phyloP scores from a whole-genome alignment of 2,888 invertebrate genomes.

The Andrena flavipes region DNA sequence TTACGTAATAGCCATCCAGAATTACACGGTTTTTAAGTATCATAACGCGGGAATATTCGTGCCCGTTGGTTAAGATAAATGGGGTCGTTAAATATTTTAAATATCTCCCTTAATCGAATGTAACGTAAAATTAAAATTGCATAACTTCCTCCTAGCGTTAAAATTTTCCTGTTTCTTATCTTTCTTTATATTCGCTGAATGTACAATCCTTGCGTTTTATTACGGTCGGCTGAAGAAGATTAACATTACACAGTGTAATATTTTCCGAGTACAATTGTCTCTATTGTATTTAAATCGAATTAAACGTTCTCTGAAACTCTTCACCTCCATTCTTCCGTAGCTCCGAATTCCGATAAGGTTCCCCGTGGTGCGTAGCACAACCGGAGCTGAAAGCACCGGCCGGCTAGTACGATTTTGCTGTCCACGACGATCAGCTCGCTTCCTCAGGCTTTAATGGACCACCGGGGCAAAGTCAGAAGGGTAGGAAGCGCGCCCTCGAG shows the following conservation, averaged over 20 bases:
- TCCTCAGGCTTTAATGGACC: constrained; percentile 68
- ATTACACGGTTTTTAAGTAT: background rate
- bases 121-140: constrained; percentile 8
- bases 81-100: constrained; percentile 1
- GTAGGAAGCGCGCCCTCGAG: constrained; percentile 63
- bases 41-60: background rate
- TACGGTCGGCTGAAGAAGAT: background rate
- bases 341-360: constrained; percentile 42
- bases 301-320: constrained; percentile 4
- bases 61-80: background rate
- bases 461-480: constrained; percentile 57
- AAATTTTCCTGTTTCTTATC: constrained; percentile 11
- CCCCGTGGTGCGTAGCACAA: constrained; percentile 18
- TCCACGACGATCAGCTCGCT: constrained; percentile 54
- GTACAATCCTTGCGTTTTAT: background rate
- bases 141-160: background rate
- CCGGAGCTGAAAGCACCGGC: constrained; percentile 42
- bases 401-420: constrained; percentile 69
- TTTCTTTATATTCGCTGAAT: background rate
- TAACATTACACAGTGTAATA: background rate
- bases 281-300: background rate
- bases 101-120: background rate
- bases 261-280: background rate
- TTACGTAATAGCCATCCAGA: background rate
- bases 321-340: constrained; percentile 4